Percentiles rank a stretch among this genome's conserved stretches.
Evolutionary conservation across 2,888 invertebrate genomes (phyloP).

Genomic region (Entomobrya multifasciata): DNA sequence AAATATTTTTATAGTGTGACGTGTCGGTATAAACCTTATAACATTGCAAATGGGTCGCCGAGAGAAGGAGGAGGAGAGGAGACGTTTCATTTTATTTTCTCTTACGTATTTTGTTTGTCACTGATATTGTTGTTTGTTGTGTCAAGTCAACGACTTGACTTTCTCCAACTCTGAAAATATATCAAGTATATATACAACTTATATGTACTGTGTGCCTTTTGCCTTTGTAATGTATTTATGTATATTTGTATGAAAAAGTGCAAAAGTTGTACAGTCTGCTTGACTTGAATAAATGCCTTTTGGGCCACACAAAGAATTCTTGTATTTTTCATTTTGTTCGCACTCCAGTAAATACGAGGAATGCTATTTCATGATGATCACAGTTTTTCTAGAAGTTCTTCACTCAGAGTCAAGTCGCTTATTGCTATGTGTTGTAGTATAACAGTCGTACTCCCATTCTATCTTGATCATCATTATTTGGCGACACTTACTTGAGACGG

Average conservation of each 20-base stretch:
- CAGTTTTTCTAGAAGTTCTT: conserved; percentile 6
- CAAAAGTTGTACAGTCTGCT: not conserved
- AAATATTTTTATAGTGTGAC: conserved; percentile 3
- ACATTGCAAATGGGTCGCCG: not conserved
- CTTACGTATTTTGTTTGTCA: conserved; percentile 23
- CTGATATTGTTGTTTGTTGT: conserved; percentile 38
- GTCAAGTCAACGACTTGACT: conserved; percentile 33
- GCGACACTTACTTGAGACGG: conserved; percentile 28
- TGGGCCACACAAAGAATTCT: conserved; percentile 15
- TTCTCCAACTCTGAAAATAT: not conserved
- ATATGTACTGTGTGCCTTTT: not conserved
- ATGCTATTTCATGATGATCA: conserved; percentile 34
- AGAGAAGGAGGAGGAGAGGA: too few species aligned
- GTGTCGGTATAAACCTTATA: not conserved
- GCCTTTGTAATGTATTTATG: too few species aligned
- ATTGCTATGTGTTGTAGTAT: not conserved
- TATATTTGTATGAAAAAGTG: too few species aligned
- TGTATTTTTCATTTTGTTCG: conserved; percentile 7
- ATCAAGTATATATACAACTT: not conserved
- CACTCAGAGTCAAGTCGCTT: not conserved
- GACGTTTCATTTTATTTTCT: conserved; percentile 40
- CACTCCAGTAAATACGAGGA: conserved; percentile 26
- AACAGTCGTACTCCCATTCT: not conserved
- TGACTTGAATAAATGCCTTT: not conserved
- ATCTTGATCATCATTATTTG: conserved; percentile 37